Evolutionary conservation across 2,888 invertebrate species (phyloP), one percentile per base, ranked within the genome.

Genomic region (Epinotia ramella): DNA sequence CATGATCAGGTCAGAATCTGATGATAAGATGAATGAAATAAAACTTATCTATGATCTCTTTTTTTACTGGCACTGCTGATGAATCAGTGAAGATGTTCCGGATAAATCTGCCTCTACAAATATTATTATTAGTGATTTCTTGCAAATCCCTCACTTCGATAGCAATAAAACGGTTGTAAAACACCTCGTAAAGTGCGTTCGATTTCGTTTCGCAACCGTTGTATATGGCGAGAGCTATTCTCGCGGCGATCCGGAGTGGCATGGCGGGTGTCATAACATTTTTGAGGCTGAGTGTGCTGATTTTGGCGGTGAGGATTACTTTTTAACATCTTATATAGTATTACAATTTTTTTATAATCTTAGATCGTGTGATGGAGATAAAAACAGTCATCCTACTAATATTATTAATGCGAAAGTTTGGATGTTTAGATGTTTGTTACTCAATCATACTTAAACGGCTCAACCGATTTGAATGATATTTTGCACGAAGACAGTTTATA

Each of bases 111-210:
- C 57, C 28, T 46, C 9, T 28, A 24, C 46, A 65, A 65, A 65
- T 73, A 65, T 65, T 65, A 65, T 65, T 66, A 5, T 63, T 18
- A 62, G 13, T 57, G 57, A 65, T 65, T 73, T 60, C 66, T 59
- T 49, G 57, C 33, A 53, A 70, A 49, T 20, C 44, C 78, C 77
- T 40, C 81, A 84, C 83, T 86, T 80, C 82, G 80, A 87, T 84
- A 82, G 82, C 84, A 79, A 85, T 88, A 88, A 89, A 88, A 86
- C 83, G 80, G 78, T 80, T 83, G 86, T 84, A 91, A 88, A 90
- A 81, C 80, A 79, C 83, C 86, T 91, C 85, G 88, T 89, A 87
- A 87, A 88, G 84, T 83, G 77, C 71, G 78, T 80, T 81, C 77
- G 80, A 80, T 82, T 79, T 73, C 77, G 80, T 84, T 84, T 83